These are phyloP conservation scores for Pelosia muscerda DNA, from an alignment of 2,888 invertebrate genomes.

Conservation along the genomic window DNA sequence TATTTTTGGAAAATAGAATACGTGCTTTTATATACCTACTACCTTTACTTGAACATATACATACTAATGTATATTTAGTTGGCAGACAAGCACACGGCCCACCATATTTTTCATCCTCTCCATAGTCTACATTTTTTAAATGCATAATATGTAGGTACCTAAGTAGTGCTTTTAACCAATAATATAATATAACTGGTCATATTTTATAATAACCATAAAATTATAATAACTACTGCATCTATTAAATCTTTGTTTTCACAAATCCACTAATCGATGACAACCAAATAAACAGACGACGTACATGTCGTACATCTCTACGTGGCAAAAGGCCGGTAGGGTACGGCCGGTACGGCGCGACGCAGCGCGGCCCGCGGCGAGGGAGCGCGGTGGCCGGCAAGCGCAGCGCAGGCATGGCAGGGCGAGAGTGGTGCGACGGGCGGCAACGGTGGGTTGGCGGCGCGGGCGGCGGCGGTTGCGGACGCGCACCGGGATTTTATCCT, in stretches of 20 bases:
- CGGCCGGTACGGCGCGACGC: slow-evolving; percentile 53
- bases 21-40: no score
- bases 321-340: slow-evolving; percentile 50
- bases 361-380: slow-evolving; percentile 38
- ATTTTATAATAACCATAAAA: neutral
- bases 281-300: neutral
- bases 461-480: slow-evolving; percentile 53
- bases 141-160: no score
- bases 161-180: no score
- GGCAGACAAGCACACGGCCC: no score
- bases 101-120: no score
- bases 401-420: slow-evolving; percentile 22
- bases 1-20: no score
- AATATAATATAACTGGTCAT: no score
- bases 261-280: neutral
- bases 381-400: slow-evolving; percentile 37
- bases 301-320: slow-evolving; percentile 10
- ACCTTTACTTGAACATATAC: no score
- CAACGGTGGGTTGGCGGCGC: slow-evolving; percentile 48
- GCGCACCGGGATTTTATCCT: slow-evolving; percentile 73
- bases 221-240: neutral
- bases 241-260: neutral
- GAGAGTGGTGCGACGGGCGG: slow-evolving; percentile 46
- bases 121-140: no score
- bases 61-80: no score